A percentile compares a stretch with the other conserved stretches of the same genome.
Conservation (phyloP, 2,888 invertebrate species). For the Agrochola circellaris region DNA sequence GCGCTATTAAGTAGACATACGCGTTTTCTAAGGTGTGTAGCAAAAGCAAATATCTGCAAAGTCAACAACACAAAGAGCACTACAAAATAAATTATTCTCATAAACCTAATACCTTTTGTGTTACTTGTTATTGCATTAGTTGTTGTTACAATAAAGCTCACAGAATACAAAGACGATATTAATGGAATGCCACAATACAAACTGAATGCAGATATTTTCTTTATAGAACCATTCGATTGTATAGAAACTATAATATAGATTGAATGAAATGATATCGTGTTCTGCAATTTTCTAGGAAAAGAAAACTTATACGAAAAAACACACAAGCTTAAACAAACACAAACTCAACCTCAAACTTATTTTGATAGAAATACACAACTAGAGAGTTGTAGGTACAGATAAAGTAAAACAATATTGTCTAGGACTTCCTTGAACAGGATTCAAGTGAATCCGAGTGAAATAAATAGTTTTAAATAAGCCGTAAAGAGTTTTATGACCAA, state of each 20-base stretch:
- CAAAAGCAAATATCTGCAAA: neutral
- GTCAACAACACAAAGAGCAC: constrained; percentile 1
- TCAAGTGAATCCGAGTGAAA: constrained; percentile 17
- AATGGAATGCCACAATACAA: constrained; percentile 17
- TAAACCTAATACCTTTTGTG: constrained; percentile 28
- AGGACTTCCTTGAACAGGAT: neutral
- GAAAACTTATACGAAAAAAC: no score
- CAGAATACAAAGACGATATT: constrained; percentile 8
- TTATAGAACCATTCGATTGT: neutral
- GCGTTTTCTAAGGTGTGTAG: neutral
- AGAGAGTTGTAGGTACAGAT: neutral
- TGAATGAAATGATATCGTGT: neutral
- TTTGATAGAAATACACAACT: neutral
- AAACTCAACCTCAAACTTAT: neutral
- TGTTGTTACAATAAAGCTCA: constrained; percentile 10
- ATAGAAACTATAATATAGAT: neutral
- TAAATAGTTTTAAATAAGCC: constrained; percentile 39
- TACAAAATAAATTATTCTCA: constrained; percentile 10
- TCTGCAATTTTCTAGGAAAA: neutral
- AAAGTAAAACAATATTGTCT: neutral
- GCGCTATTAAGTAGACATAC: neutral
- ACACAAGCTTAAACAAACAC: no score
- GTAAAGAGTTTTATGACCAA: constrained; percentile 48
- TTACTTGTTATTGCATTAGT: constrained; percentile 15
- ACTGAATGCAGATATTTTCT: constrained; percentile 12